Conservation (phyloP, 2,888 invertebrate species). For the Trissolcus brochymenae region DNA sequence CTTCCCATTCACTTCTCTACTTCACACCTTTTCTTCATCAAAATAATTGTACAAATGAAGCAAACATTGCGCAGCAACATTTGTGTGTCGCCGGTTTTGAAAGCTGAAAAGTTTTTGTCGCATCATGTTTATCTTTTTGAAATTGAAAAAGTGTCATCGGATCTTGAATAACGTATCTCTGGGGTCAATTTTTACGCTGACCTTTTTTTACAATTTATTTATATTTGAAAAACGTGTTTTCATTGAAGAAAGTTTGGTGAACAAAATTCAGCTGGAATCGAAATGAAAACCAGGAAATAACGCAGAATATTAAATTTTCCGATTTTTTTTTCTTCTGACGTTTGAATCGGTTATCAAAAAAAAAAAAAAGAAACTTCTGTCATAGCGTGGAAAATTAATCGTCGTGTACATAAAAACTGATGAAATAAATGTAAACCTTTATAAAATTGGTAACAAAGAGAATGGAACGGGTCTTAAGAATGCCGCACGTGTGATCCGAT, state of each 20-base stretch:
- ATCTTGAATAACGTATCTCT: too few species aligned
- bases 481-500: conserved; percentile 1
- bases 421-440: conserved; percentile 2
- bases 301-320: too few species aligned
- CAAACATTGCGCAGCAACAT: conserved; percentile 7
- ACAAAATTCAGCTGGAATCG: too few species aligned
- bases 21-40: background rate
- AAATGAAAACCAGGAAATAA: too few species aligned
- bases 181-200: too few species aligned
- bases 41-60: conserved; percentile 1
- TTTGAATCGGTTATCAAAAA: too few species aligned
- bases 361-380: background rate
- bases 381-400: conserved; percentile 5
- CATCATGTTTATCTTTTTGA: background rate
- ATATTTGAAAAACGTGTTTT: too few species aligned
- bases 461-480: background rate
- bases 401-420: conserved; percentile 1
- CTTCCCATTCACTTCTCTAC: background rate
- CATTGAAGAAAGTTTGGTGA: too few species aligned
- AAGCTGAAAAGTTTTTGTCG: background rate
- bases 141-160: too few species aligned
- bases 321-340: too few species aligned
- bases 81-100: conserved; percentile 1
- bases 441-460: conserved; percentile 2
- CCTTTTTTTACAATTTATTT: too few species aligned